These are phyloP conservation scores for Rutilus rutilus DNA, from an alignment of 2,113 vertebrate species.

Conservation along the genomic window DNA sequence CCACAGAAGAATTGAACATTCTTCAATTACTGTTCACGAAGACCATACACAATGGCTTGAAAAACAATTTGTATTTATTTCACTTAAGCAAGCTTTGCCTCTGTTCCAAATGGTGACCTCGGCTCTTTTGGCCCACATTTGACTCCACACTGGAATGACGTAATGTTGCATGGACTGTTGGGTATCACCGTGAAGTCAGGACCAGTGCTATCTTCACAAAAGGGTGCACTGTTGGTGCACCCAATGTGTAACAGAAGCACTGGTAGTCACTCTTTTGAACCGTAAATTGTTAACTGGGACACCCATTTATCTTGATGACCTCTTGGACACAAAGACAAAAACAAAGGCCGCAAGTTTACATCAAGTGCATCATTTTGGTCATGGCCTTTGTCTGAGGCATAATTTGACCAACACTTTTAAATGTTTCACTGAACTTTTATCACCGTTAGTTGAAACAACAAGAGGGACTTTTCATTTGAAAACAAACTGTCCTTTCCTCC, in stretches of 20 bases:
- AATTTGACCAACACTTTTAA: neutral
- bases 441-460: neutral
- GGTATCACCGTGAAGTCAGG: neutral
- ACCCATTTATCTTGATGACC: neutral
- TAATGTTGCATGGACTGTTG: neutral
- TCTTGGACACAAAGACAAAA: neutral
- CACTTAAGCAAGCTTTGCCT: conserved; percentile 23
- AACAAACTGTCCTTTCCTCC: neutral
- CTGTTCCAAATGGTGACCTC: neutral
- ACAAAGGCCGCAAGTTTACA: neutral
- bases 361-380: neutral
- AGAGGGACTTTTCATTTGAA: neutral
- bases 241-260: neutral
- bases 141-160: neutral
- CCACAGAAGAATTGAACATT: conserved; percentile 24
- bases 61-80: neutral
- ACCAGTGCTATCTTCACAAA: neutral
- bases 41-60: neutral
- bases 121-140: neutral
- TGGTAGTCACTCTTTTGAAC: neutral
- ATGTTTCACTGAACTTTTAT: neutral
- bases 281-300: neutral
- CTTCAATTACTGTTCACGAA: neutral
- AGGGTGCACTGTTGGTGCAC: neutral
- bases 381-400: neutral